Conservation (phyloP, 2,797 vertebrate species). For the Capromys pilorides region DNA sequence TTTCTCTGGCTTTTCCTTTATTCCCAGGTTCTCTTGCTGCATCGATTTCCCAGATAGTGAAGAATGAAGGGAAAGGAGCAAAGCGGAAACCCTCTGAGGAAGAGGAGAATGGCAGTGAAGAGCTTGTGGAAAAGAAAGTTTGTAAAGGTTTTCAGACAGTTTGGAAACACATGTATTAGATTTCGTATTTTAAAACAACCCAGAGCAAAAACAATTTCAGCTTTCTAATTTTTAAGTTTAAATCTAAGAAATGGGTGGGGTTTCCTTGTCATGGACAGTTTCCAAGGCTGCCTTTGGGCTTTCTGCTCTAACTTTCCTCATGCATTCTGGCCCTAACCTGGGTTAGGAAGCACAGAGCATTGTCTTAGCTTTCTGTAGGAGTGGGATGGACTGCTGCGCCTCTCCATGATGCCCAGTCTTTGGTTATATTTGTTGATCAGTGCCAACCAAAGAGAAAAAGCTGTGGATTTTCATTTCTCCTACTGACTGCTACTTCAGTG, state of each 20-base stretch:
- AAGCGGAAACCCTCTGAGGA: constrained; percentile 89
- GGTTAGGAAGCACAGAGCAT: background rate
- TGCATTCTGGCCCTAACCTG: background rate
- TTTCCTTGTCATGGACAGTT: background rate
- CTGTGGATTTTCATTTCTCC: background rate
- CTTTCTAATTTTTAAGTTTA: background rate
- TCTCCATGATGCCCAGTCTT: background rate
- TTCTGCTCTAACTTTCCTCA: background rate
- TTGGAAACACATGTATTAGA: constrained; percentile 88
- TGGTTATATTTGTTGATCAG: background rate
- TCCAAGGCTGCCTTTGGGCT: background rate
- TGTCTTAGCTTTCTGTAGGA: background rate
- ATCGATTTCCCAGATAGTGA: constrained; percentile 72
- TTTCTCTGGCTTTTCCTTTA: constrained; percentile 46
- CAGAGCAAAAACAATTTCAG: constrained; percentile 69
- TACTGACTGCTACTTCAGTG: fast-evolving
- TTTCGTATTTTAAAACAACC: constrained; percentile 79
- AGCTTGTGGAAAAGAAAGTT: constrained; percentile 96
- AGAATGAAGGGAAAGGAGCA: constrained; percentile 82
- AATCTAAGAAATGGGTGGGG: background rate
- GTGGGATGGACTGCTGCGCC: background rate
- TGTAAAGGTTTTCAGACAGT: constrained; percentile 98
- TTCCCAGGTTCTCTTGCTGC: constrained; percentile 80
- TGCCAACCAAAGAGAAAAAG: background rate
- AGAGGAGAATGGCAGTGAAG: constrained; percentile 87